Percentiles rank a stretch among this genome's conserved stretches.
phyloP scores from a whole-genome alignment of 2,888 invertebrate species.

The Patella depressa region DNA sequence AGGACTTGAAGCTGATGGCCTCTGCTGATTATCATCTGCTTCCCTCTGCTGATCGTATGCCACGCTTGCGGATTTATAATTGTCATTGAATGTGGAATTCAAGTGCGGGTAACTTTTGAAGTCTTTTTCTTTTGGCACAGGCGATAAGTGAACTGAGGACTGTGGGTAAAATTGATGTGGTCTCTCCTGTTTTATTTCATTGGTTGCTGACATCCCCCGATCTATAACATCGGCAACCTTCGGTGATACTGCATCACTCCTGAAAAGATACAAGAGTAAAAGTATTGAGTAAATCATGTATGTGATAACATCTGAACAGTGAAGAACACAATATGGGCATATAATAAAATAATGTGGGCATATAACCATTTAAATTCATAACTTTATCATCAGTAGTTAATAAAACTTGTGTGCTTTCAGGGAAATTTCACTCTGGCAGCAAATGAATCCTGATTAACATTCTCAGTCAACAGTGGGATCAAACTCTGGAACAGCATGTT shows the following conservation, averaged over 20 bases:
- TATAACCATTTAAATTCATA: no score
- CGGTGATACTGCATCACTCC: conserved; percentile 54
- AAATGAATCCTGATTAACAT: no score
- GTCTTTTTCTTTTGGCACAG: neutral
- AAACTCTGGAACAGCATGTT: no score
- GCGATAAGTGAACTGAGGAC: conserved; percentile 14
- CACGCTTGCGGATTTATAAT: neutral
- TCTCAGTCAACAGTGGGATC: no score
- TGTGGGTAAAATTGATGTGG: conserved; percentile 11
- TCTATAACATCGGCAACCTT: conserved; percentile 52
- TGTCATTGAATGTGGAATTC: neutral
- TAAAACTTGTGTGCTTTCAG: no score
- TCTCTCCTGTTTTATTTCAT: conserved; percentile 5
- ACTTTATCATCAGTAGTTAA: no score
- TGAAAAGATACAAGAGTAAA: conserved; percentile 30
- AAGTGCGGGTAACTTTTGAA: neutral
- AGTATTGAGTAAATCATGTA: no score
- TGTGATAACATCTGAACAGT: no score
- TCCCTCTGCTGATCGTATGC: neutral
- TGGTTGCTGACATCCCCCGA: conserved; percentile 35
- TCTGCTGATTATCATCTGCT: conserved; percentile 7
- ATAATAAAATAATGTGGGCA: no score
- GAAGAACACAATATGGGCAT: no score
- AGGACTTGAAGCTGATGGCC: neutral
- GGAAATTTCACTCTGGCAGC: no score